Base-by-base conservation (phyloP, 1,140 invertebrate genomes). In the Panagrolaimus sp. region DNA sequence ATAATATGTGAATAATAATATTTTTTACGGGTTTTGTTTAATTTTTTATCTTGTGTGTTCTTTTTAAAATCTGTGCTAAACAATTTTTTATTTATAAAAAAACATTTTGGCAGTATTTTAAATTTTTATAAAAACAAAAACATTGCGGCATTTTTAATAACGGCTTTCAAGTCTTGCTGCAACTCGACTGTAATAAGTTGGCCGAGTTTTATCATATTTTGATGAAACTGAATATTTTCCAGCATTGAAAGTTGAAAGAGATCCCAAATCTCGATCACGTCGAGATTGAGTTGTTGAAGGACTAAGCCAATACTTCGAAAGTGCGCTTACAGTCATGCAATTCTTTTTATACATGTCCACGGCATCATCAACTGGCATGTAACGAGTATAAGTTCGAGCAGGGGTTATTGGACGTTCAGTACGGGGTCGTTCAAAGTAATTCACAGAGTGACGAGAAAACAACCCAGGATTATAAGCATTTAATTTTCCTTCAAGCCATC, bases 11-110 rank as follows among this genome's bases (percentile, higher is more conserved):
- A 21, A 26, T 21, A 58, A 21, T 21, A 21, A 58, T 52, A 15
- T 52, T n/a, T n/a, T n/a, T n/a, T n/a, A n/a, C n/a, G 47, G 47
- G 47, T n/a, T 48, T 5, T 48, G 47, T 48, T 48, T 24, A 1
- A n/a, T 15, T 48, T n/a, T n/a, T 48, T n/a, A n/a, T n/a, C n/a
- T 32, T 94, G 94, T 6, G 9, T 48, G 21, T n/a, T 3, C 2
- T 5, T 4, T n/a, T n/a, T 48, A 0, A 58, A 94, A 90, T 65
- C 94, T 38, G 32, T 38, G 7, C 32, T 38, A 38, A 38, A 38
- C 2, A 38, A 38, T 38, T 38, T 38, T 38, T 38, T 38, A 38
- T 38, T 38, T 38, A 38, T 38, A 38, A 38, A 38, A 7, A 38
- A 38, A 38, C 92, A 85, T 93, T 96, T 84, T 4, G 32, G 32